These are phyloP conservation scores for Drosophila orosa DNA, from an alignment of 1,140 invertebrate species.

Conservation along the genomic window DNA sequence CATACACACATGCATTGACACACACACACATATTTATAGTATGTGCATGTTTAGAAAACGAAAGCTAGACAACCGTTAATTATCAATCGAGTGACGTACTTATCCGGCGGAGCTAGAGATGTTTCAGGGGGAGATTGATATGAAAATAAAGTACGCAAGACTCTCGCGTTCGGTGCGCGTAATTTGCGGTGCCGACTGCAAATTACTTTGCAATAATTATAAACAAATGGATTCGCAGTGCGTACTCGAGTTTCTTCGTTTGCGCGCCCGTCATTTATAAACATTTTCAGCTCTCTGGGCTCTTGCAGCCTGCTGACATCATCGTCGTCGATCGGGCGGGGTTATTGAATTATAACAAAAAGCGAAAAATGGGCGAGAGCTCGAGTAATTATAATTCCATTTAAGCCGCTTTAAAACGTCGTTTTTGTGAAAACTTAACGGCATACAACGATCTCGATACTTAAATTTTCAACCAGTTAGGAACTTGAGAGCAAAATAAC, in stretches of 20 bases:
- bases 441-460: background rate
- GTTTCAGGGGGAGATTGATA: conserved; percentile 21
- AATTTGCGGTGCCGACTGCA: conserved; percentile 26
- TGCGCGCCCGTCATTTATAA: conserved; percentile 54
- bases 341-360: conserved; percentile 62
- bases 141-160: conserved; percentile 24
- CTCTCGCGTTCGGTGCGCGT: conserved; percentile 9
- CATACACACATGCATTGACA: background rate
- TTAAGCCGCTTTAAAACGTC: conserved; percentile 19
- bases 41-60: conserved; percentile 51
- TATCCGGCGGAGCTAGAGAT: conserved; percentile 40
- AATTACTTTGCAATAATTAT: conserved; percentile 72
- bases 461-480: background rate
- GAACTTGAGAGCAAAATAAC: background rate
- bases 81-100: conserved; percentile 65
- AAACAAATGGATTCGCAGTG: conserved; percentile 64
- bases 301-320: conserved; percentile 65
- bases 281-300: conserved; percentile 41
- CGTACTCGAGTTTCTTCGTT: conserved; percentile 28
- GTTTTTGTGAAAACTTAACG: conserved; percentile 19
- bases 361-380: conserved; percentile 28
- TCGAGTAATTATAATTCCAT: conserved; percentile 39
- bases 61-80: conserved; percentile 73
- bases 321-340: conserved; percentile 51
- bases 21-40: conserved; percentile 1